These are phyloP conservation scores for Acrocephalus scirpaceus DNA, from an alignment of 2,797 vertebrate genomes.

Conservation along the genomic window DNA sequence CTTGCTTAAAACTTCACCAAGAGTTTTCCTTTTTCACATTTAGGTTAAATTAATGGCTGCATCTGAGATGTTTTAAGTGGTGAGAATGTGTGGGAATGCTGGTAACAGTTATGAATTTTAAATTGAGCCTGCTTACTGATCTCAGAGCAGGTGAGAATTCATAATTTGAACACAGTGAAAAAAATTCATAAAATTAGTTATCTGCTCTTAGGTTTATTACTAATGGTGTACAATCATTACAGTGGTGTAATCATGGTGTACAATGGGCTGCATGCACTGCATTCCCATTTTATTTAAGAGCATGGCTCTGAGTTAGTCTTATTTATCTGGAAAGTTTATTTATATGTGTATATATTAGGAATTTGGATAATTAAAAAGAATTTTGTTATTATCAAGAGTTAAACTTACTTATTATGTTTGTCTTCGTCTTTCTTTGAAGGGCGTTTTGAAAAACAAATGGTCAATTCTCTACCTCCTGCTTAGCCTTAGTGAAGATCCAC, in stretches of 20 bases:
- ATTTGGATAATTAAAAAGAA: not conserved
- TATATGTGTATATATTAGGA: not conserved
- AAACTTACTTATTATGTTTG: not conserved
- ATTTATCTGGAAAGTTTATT: not conserved
- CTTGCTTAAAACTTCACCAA: not conserved
- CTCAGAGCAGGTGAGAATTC: not conserved
- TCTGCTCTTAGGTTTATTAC: too few species aligned
- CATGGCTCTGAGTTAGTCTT: not conserved
- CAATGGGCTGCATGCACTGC: not conserved
- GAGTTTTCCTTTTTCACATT: not conserved
- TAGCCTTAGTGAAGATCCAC: conserved; percentile 95
- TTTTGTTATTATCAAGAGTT: not conserved
- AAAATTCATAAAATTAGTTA: not conserved
- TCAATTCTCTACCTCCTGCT: conserved; percentile 95
- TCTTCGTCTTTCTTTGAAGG: conserved; percentile 73
- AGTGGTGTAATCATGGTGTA: too few species aligned
- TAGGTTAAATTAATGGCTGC: not conserved
- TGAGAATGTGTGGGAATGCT: not conserved
- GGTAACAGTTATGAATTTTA: not conserved
- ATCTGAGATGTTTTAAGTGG: not conserved
- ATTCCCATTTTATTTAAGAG: not conserved
- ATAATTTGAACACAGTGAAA: not conserved
- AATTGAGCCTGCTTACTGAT: not conserved
- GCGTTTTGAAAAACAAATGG: conserved; percentile 96
- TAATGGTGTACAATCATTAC: too few species aligned